Conservation (phyloP, 2,797 vertebrate species). For the Holocentrus rufus region DNA sequence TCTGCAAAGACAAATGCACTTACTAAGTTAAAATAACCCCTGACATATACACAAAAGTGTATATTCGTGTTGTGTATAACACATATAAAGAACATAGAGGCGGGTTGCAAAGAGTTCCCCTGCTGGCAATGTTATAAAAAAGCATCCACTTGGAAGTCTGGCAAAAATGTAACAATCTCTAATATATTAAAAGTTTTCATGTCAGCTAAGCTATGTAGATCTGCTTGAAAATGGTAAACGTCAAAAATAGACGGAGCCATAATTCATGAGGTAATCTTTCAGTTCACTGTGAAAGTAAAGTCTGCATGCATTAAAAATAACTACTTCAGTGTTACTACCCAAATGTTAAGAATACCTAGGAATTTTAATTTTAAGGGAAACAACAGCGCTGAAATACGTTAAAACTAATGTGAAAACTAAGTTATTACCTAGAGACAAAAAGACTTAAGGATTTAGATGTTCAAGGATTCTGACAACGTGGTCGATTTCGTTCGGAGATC, state of each 20-base stretch:
- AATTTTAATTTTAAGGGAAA: no score
- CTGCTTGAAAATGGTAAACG: background rate
- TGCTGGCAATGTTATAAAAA: constrained; percentile 2
- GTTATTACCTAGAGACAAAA: background rate
- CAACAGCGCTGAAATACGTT: no score
- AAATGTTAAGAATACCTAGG: no score
- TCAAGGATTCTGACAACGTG: background rate
- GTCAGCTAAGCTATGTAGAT: background rate
- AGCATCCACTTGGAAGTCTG: constrained; percentile 10
- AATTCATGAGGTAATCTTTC: no score
- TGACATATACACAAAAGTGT: background rate
- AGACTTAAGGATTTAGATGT: no score
- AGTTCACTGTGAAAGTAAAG: no score
- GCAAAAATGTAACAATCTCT: background rate
- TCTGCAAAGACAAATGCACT: background rate
- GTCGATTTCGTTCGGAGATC: background rate
- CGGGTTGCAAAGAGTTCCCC: constrained; percentile 2
- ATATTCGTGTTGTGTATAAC: background rate
- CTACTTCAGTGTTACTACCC: background rate
- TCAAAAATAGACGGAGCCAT: background rate
- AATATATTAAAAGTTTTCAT: background rate
- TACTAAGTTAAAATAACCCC: background rate
- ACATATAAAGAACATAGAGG: background rate
- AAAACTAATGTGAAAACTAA: no score
- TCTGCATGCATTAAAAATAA: no score